These are phyloP conservation scores for Camponotus floridanus DNA, from an alignment of 1,140 invertebrate genomes.

Conservation along the genomic window DNA sequence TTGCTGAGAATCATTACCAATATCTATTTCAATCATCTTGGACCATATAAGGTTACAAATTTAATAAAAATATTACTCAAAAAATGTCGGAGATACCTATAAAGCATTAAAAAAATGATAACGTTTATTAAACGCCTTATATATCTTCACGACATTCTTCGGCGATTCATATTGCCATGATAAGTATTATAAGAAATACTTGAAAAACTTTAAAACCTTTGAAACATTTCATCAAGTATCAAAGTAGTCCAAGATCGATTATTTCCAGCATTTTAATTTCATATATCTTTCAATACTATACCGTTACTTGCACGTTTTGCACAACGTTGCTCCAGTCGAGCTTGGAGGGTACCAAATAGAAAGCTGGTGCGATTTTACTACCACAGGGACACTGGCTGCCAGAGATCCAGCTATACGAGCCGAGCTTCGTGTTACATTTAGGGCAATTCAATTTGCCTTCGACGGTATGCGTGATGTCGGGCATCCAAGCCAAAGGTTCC, in stretches of 20 bases:
- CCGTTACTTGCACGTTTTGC: slow-evolving; percentile 94
- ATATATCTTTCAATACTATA: slow-evolving; percentile 84
- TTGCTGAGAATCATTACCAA: not conserved
- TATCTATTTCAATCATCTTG: not conserved
- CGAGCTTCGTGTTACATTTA: slow-evolving; percentile 92
- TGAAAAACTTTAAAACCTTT: not conserved
- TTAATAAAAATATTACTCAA: slow-evolving; percentile 34
- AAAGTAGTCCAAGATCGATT: not conserved
- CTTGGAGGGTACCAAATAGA: slow-evolving; percentile 94
- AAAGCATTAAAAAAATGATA: slow-evolving; percentile 14
- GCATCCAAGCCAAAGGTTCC: slow-evolving; percentile 94
- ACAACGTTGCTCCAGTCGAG: slow-evolving; percentile 95
- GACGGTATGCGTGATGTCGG: slow-evolving; percentile 88
- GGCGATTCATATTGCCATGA: not conserved
- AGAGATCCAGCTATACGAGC: slow-evolving; percentile 93
- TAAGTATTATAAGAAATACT: not conserved
- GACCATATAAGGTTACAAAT: slow-evolving; percentile 29
- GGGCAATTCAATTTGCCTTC: slow-evolving; percentile 94
- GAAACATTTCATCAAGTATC: not conserved
- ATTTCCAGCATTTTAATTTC: slow-evolving; percentile 23
- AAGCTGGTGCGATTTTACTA: slow-evolving; percentile 93
- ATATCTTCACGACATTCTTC: slow-evolving; percentile 24
- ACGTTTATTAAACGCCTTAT: not conserved
- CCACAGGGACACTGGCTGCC: slow-evolving; percentile 94
- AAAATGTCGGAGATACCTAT: not conserved